Percentiles rank a stretch among this genome's conserved stretches.
These are phyloP conservation scores for Pasiphila rectangulata DNA, from an alignment of 2,888 invertebrate genomes.

Conservation along the genomic window DNA sequence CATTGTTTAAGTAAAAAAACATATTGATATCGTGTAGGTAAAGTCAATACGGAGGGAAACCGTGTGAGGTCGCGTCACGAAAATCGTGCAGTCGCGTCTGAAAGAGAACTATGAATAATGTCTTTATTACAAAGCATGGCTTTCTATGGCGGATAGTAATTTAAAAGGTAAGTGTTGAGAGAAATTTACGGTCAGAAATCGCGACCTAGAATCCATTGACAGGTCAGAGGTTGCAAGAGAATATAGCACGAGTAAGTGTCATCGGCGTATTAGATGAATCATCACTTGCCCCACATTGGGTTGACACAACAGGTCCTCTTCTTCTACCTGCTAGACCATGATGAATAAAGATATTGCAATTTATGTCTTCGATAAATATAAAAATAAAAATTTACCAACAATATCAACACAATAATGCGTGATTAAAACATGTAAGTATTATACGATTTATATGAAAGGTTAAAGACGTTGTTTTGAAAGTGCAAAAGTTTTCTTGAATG, in stretches of 20 bases:
- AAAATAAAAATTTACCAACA: too few relatives aligned
- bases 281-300: too few relatives aligned
- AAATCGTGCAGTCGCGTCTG: constrained; percentile 51
- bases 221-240: constrained; percentile 9
- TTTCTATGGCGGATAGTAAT: constrained; percentile 31
- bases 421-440: too few relatives aligned
- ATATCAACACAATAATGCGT: too few relatives aligned
- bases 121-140: constrained; percentile 43
- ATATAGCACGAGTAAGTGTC: background rate
- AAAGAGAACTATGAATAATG: constrained; percentile 43
- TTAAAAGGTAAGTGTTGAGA: constrained; percentile 31
- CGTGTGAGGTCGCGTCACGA: constrained; percentile 45
- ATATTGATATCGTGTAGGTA: constrained; percentile 22
- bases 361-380: too few relatives aligned
- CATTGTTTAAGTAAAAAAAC: constrained; percentile 30
- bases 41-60: constrained; percentile 18
- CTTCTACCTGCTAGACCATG: too few relatives aligned
- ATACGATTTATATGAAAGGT: too few relatives aligned
- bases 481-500: too few relatives aligned
- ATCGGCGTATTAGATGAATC: constrained; percentile 2
- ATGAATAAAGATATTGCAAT: too few relatives aligned
- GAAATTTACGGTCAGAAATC: constrained; percentile 23
- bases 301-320: too few relatives aligned
- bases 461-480: too few relatives aligned
- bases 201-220: constrained; percentile 25